Evolutionary conservation across 2,888 invertebrate genomes (phyloP).

Genomic region (Blera fallax): DNA sequence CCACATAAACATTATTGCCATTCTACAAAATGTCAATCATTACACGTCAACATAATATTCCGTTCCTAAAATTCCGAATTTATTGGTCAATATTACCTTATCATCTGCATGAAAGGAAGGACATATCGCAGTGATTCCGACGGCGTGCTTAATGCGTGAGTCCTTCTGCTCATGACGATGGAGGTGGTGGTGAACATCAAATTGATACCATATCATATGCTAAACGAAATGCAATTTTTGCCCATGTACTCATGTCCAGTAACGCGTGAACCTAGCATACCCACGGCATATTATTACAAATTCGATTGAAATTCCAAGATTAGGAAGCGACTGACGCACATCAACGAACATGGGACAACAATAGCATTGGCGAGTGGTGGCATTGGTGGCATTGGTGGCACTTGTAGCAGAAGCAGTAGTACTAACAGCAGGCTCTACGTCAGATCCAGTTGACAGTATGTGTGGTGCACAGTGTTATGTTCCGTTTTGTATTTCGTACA

Average conservation of each 20-base stretch:
- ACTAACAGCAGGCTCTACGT: slow-evolving; percentile 17
- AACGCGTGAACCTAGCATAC: slow-evolving; percentile 52
- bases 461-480: slow-evolving; percentile 49
- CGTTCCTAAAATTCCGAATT: slow-evolving; percentile 47
- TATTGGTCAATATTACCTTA: slow-evolving; percentile 45
- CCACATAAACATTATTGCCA: slow-evolving; percentile 26
- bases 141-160: background rate
- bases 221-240: slow-evolving; percentile 45
- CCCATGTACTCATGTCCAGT: slow-evolving; percentile 43
- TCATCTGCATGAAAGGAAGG: slow-evolving; percentile 27
- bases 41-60: slow-evolving; percentile 44
- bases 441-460: slow-evolving; percentile 45
- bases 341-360: slow-evolving; percentile 57
- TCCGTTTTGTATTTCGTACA: slow-evolving; percentile 67
- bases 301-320: slow-evolving; percentile 71
- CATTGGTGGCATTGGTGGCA: slow-evolving; percentile 10
- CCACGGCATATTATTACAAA: slow-evolving; percentile 56
- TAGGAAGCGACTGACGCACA: slow-evolving; percentile 67
- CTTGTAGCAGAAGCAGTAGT: background rate
- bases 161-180: background rate
- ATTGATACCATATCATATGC: slow-evolving; percentile 58
- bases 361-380: slow-evolving; percentile 28
- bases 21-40: slow-evolving; percentile 57
- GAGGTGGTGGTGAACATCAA: slow-evolving; percentile 12
- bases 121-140: slow-evolving; percentile 38